phyloP scores from a whole-genome alignment of 2,113 vertebrate species.

The Pitta sordida region DNA sequence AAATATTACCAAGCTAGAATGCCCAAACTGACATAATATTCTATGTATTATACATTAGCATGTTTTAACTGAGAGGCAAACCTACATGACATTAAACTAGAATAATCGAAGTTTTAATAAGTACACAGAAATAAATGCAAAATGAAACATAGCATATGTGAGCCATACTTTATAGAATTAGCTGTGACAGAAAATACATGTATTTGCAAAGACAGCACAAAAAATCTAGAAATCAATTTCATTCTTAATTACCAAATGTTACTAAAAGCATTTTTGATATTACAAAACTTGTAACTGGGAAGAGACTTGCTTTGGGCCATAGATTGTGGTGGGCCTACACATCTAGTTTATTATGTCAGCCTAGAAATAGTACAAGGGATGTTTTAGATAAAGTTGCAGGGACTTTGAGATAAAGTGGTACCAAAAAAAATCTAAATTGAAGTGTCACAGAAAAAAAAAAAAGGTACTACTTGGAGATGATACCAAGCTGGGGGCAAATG shows the following conservation, averaged over 20 bases:
- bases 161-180: background rate
- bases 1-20: background rate
- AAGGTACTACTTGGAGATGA: too few species aligned
- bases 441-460: background rate
- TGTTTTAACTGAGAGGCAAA: background rate
- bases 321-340: background rate
- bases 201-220: background rate
- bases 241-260: background rate
- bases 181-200: background rate
- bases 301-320: background rate
- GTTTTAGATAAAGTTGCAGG: background rate
- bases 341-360: background rate
- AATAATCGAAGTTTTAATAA: background rate
- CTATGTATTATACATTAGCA: background rate
- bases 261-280: background rate
- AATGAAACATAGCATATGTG: background rate
- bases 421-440: background rate
- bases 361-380: background rate
- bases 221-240: background rate
- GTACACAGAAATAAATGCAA: background rate
- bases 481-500: too few species aligned
- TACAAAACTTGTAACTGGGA: background rate
- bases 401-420: background rate
- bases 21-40: background rate
- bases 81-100: background rate